phyloP scores from a whole-genome alignment of 1,140 invertebrate genomes.

The Probaryconus sp. region DNA sequence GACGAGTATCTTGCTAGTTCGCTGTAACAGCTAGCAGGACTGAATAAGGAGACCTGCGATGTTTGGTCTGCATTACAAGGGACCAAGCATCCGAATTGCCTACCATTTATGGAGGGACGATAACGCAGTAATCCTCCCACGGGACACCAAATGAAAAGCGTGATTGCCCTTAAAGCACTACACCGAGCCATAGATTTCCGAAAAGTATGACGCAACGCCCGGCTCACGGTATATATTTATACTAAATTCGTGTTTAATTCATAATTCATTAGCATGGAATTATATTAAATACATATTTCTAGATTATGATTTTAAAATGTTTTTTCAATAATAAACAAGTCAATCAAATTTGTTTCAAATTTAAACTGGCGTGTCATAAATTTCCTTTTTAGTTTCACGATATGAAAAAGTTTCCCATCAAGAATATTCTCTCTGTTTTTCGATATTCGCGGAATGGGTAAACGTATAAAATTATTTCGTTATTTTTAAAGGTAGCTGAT shows the following conservation, averaged over 20 bases:
- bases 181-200: conserved; percentile 49
- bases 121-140: conserved; percentile 75
- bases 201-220: conserved; percentile 51
- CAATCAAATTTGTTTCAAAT: conserved; percentile 32
- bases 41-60: conserved; percentile 66
- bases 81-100: conserved; percentile 66
- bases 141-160: conserved; percentile 71
- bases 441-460: conserved; percentile 3
- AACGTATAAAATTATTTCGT: neutral
- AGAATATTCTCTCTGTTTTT: conserved; percentile 8
- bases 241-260: conserved; percentile 39
- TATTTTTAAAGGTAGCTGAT: neutral
- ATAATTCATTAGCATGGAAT: conserved; percentile 55
- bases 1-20: conserved; percentile 68
- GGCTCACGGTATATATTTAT: conserved; percentile 33
- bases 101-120: conserved; percentile 75
- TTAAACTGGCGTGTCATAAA: conserved; percentile 9
- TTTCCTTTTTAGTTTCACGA: neutral
- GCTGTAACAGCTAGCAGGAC: conserved; percentile 49
- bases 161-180: conserved; percentile 59
- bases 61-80: conserved; percentile 74
- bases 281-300: conserved; percentile 33
- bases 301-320: neutral
- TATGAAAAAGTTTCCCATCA: neutral
- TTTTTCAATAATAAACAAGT: neutral